phyloP scores from a whole-genome alignment of 2,113 vertebrate species.

The Agelaius tricolor region DNA sequence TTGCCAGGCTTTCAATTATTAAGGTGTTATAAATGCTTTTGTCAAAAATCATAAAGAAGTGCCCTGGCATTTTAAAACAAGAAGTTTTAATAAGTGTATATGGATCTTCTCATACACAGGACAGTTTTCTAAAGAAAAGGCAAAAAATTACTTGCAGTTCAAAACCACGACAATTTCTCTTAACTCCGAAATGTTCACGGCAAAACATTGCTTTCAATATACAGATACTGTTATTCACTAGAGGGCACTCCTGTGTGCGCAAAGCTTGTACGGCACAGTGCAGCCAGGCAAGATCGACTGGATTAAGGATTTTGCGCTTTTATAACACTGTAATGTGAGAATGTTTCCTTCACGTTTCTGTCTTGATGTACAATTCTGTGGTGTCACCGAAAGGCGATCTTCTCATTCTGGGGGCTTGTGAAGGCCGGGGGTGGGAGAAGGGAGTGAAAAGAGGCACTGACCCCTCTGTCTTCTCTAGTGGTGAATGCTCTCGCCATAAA shows the following conservation, averaged over 20 bases:
- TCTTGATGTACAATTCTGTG: neutral
- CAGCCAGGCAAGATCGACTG: neutral
- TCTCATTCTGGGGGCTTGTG: neutral
- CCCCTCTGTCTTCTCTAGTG: neutral
- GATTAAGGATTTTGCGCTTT: neutral
- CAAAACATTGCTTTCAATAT: neutral
- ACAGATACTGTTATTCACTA: neutral
- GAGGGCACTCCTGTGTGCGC: neutral
- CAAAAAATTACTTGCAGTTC: neutral
- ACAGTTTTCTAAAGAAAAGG: neutral
- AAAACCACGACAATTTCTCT: neutral
- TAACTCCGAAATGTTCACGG: neutral
- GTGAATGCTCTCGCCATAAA: neutral
- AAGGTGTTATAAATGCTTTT: neutral
- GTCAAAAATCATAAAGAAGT: neutral
- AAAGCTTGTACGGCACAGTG: rapidly evolving
- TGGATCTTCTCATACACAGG: neutral
- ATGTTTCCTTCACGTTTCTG: neutral
- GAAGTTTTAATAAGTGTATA: neutral
- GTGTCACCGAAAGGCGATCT: neutral
- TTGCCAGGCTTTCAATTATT: neutral
- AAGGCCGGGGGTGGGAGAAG: neutral
- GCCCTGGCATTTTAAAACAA: neutral
- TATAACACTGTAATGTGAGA: rapidly evolving
- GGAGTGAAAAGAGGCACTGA: neutral